phyloP scores from a whole-genome alignment of 2,797 vertebrate genomes.

The Crax fasciolata region DNA sequence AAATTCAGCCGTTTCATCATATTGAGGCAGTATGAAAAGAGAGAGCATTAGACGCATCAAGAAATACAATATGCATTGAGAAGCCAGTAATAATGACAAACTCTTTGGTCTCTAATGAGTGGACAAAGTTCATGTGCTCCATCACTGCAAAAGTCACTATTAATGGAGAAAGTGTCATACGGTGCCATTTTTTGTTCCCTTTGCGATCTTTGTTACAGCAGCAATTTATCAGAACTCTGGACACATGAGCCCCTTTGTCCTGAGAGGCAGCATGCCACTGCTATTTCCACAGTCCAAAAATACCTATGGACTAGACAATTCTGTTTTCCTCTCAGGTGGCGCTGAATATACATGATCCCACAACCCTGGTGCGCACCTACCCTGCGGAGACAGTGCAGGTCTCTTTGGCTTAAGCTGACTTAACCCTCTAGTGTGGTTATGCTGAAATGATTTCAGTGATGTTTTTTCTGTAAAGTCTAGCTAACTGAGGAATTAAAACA shows the following conservation, averaged over 20 bases:
- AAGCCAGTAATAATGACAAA: constrained; percentile 16
- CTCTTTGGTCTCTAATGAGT: neutral
- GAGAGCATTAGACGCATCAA: neutral
- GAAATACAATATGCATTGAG: neutral
- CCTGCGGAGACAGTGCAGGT: neutral
- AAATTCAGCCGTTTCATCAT: neutral
- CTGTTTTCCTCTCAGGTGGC: neutral
- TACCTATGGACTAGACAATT: neutral
- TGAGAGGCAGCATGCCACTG: neutral
- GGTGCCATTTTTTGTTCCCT: constrained; percentile 9
- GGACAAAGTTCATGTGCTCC: constrained; percentile 2
- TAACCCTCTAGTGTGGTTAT: neutral
- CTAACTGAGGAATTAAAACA: neutral
- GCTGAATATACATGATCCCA: neutral
- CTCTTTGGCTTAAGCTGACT: neutral
- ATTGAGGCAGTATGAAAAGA: neutral
- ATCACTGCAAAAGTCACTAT: neutral
- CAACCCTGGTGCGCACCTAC: neutral
- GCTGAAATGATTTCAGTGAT: neutral
- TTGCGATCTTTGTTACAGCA: constrained; percentile 16
- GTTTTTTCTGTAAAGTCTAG: neutral
- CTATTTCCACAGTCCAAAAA: constrained; percentile 1
- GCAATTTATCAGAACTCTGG: constrained; percentile 34
- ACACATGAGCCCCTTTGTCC: neutral
- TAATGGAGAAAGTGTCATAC: neutral